phyloP scores from a whole-genome alignment of 2,888 invertebrate species.

The Junonia oenone region DNA sequence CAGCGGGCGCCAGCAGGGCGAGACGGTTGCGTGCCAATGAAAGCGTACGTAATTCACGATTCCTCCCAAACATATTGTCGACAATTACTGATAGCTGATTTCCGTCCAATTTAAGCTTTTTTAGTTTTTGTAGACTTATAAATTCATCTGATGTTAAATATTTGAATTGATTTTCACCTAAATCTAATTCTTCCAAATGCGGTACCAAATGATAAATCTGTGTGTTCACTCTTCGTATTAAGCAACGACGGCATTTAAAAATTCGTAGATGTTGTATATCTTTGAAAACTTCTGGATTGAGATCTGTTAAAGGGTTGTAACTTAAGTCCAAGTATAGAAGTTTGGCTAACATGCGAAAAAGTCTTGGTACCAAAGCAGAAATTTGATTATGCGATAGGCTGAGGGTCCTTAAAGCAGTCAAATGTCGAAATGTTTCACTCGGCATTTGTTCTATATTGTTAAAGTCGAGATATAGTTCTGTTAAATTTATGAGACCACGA shows the following conservation, averaged over 20 bases:
- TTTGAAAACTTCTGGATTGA: slow-evolving; percentile 89
- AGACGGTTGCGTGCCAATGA: slow-evolving; percentile 86
- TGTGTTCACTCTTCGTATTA: slow-evolving; percentile 86
- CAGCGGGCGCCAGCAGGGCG: slow-evolving; percentile 85
- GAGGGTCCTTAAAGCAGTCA: slow-evolving; percentile 84
- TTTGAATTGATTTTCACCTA: slow-evolving; percentile 88
- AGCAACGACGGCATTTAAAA: slow-evolving; percentile 86
- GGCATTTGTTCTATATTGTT: slow-evolving; percentile 87
- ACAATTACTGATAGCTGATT: slow-evolving; percentile 88
- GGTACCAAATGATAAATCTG: slow-evolving; percentile 88
- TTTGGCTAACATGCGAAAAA: slow-evolving; percentile 86
- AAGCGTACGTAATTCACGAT: slow-evolving; percentile 74
- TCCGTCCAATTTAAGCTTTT: slow-evolving; percentile 84
- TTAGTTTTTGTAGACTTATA: slow-evolving; percentile 82
- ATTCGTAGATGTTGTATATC: slow-evolving; percentile 85
- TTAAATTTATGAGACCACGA: slow-evolving; percentile 85
- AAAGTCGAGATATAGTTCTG: slow-evolving; percentile 85
- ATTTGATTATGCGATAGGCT: slow-evolving; percentile 84
- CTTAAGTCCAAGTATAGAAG: slow-evolving; percentile 86
- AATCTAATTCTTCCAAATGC: slow-evolving; percentile 85
- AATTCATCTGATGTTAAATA: slow-evolving; percentile 87
- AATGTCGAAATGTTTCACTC: slow-evolving; percentile 86
- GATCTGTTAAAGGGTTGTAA: slow-evolving; percentile 85
- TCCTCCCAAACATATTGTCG: slow-evolving; percentile 83
- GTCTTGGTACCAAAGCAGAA: slow-evolving; percentile 83